Base-by-base conservation (phyloP, 2,113 vertebrate species). In the Myrmecobius fasciatus region DNA sequence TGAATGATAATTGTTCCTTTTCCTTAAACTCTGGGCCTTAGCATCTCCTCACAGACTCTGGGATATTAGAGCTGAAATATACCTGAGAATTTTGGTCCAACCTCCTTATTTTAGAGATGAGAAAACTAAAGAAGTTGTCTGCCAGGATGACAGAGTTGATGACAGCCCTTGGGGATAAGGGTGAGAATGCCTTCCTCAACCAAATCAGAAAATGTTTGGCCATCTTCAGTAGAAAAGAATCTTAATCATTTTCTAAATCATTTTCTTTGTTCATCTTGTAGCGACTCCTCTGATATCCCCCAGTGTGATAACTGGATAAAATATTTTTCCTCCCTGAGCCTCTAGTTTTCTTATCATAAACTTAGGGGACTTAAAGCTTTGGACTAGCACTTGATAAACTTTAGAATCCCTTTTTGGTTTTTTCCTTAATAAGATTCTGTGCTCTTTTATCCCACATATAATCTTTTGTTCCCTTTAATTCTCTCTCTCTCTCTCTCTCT, bases 321-420 rank as follows among this genome's bases (percentile, higher is more conserved):
- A 52, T n/a, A 43, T 75, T 89, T 51, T 91, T 92, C 60, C 54
- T 89, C 25, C 22, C 75, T 36, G 56, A n/a, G 91, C 92, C 92
- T 91, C 49, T 75, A 24, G 43, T 90, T 60, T 89, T 6, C 83
- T 48, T 20, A 90, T 67, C 96, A 93, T 91, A 94, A 97, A 92
- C 96, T 20, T n/a, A 91, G 12, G 52, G 92, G 92, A 90, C 60
- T 43, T 43, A 90, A 31, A 14, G 67, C 36, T 75, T 43, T 75
- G 36, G 67, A 75, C 14, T 75, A 75, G 96, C 53, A 25, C 25
- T 9, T 25, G 90, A 83, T 95, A 92, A 95, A 95, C 93, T 96
- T 94, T 94, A 90, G 96, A 96, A 75, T 93, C 95, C 92, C 91
- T 0, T 0, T 49, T 96, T 96, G 75, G 75, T 1, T 49, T 9